Evolutionary conservation across 2,888 invertebrate species (phyloP).

Genomic region (Entomobrya multifasciata): DNA sequence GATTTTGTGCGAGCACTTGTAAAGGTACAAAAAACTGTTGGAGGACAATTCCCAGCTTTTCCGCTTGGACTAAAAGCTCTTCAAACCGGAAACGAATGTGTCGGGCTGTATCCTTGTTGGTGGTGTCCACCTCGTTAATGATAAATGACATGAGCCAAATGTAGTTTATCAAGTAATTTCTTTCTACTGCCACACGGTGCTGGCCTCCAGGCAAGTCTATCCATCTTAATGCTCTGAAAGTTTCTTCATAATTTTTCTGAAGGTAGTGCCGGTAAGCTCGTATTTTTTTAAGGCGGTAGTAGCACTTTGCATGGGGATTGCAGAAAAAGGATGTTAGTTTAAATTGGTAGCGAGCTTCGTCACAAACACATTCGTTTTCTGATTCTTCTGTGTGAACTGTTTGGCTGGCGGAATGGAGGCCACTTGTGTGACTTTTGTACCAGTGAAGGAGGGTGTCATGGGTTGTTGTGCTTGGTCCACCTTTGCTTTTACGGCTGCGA

Average conservation of each 20-base stretch:
- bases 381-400: constrained; percentile 46
- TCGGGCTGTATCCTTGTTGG: constrained; percentile 52
- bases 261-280: constrained; percentile 46
- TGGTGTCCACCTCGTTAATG: constrained; percentile 49
- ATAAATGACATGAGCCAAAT: constrained; percentile 59
- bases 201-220: constrained; percentile 63
- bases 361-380: constrained; percentile 30
- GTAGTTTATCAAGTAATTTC: constrained; percentile 63
- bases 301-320: constrained; percentile 39
- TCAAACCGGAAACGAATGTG: constrained; percentile 43
- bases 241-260: constrained; percentile 27
- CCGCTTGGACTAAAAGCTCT: constrained; percentile 51
- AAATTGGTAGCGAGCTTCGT: background rate
- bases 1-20: constrained; percentile 16
- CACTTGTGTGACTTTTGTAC: constrained; percentile 46
- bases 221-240: constrained; percentile 46
- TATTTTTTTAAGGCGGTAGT: constrained; percentile 33
- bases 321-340: background rate
- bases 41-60: constrained; percentile 51
- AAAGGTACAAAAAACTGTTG: constrained; percentile 55
- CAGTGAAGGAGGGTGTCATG: constrained; percentile 42
- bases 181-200: constrained; percentile 48
- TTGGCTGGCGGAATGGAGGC: background rate
- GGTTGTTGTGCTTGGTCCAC: background rate
- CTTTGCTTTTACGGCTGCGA: background rate